phyloP scores from a whole-genome alignment of 2,113 vertebrate species.

The Trichechus manatus region DNA sequence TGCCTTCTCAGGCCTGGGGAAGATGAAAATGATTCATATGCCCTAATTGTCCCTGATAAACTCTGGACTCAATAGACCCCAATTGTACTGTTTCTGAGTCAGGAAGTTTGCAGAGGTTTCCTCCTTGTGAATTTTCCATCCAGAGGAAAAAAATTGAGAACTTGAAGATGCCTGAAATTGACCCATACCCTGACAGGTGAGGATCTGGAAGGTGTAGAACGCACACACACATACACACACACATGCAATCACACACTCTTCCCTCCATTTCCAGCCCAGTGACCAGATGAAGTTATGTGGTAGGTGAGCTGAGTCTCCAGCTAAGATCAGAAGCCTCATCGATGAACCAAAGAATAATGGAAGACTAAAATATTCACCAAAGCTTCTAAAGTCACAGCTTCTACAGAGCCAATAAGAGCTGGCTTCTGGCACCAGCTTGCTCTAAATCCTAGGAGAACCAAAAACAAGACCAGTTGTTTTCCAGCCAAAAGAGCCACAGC shows the following conservation, averaged over 20 bases:
- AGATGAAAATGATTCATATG: not conserved
- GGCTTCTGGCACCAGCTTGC: not conserved
- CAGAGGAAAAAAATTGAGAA: not conserved
- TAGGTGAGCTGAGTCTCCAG: not conserved
- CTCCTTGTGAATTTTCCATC: not conserved
- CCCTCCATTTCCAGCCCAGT: not conserved
- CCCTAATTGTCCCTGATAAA: not conserved
- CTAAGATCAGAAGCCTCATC: not conserved
- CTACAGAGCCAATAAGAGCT: not conserved
- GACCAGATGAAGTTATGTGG: not conserved
- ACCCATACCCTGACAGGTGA: slow-evolving; percentile 17
- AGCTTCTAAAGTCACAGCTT: not conserved
- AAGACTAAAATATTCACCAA: not conserved
- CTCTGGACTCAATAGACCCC: not conserved
- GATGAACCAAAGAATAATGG: not conserved
- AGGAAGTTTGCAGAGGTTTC: not conserved
- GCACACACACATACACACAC: not conserved
- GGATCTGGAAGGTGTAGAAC: not conserved
- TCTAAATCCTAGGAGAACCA: not conserved
- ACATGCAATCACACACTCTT: not conserved
- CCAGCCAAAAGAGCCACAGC: not conserved
- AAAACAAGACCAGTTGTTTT: not conserved
- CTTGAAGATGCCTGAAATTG: slow-evolving; percentile 1
- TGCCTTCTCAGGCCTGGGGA: not conserved
- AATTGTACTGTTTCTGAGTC: not conserved